A percentile compares a stretch with the other conserved stretches of the same genome.
These are phyloP conservation scores for Ridgeia piscesae DNA, from an alignment of 1,140 invertebrate species.

Conservation along the genomic window DNA sequence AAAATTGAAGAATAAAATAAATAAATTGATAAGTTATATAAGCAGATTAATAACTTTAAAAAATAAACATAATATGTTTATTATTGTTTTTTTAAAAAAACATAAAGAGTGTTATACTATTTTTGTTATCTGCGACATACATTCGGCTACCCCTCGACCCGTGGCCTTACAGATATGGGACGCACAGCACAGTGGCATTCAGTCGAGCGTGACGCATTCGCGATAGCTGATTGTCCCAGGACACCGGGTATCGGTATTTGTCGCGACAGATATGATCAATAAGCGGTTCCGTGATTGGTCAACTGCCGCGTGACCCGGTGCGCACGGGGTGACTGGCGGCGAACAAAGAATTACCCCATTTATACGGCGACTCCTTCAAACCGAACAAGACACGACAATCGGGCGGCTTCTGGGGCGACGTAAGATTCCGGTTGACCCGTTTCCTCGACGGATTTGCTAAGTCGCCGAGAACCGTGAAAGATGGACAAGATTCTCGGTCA, in stretches of 20 bases:
- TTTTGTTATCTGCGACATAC: too few relatives aligned
- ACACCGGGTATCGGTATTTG: background rate
- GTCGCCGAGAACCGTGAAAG: background rate
- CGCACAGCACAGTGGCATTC: too few relatives aligned
- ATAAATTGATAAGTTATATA: too few relatives aligned
- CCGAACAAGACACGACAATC: background rate
- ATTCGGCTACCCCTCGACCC: background rate
- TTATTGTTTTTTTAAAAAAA: background rate
- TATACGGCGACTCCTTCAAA: background rate
- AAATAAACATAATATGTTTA: too few relatives aligned
- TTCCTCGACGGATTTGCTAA: background rate
- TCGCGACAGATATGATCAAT: background rate
- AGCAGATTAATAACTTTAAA: too few relatives aligned
- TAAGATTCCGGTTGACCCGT: background rate
- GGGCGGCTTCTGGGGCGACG: background rate
- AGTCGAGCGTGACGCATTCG: background rate
- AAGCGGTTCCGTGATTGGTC: background rate
- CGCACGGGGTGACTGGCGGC: background rate
- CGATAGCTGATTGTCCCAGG: background rate
- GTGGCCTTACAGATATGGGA: background rate
- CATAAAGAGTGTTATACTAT: too few relatives aligned
- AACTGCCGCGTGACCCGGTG: background rate
- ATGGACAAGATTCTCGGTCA: slow-evolving; percentile 4
- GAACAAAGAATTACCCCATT: background rate
- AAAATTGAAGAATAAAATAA: too few relatives aligned